phyloP scores from a whole-genome alignment of 2,797 vertebrate genomes.

The Lepilemur septentrionalis region DNA sequence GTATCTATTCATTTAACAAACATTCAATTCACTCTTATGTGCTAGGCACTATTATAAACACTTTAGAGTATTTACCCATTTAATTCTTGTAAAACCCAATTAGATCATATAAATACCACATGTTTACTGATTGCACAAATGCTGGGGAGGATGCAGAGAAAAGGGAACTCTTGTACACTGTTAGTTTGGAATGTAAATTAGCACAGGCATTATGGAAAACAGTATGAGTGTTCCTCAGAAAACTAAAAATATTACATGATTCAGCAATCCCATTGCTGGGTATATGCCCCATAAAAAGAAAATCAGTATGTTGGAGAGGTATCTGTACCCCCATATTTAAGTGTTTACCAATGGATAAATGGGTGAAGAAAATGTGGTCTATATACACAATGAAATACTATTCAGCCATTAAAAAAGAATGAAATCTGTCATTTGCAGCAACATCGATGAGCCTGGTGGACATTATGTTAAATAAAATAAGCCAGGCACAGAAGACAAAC shows the following conservation, averaged over 20 bases:
- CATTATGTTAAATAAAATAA: neutral
- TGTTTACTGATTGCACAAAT: neutral
- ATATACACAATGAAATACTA: neutral
- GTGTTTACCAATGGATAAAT: neutral
- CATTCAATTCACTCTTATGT: neutral
- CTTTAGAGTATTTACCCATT: neutral
- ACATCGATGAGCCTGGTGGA: neutral
- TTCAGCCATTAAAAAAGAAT: neutral
- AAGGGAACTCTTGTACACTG: neutral
- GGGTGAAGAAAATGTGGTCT: neutral
- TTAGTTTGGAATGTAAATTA: neutral
- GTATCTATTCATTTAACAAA: neutral
- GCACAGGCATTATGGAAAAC: neutral
- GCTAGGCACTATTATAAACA: neutral
- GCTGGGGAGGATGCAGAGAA: neutral
- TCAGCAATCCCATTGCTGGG: neutral
- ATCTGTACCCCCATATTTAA: neutral
- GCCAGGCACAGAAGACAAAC: neutral
- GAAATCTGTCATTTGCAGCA: neutral
- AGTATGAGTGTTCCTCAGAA: neutral
- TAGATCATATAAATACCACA: neutral
- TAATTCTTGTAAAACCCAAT: slow-evolving; percentile 16
- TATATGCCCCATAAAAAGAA: neutral
- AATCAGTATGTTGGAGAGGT: neutral
- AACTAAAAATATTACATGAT: neutral